Conservation (phyloP, 1,140 invertebrate species). For the Psix sp. region DNA sequence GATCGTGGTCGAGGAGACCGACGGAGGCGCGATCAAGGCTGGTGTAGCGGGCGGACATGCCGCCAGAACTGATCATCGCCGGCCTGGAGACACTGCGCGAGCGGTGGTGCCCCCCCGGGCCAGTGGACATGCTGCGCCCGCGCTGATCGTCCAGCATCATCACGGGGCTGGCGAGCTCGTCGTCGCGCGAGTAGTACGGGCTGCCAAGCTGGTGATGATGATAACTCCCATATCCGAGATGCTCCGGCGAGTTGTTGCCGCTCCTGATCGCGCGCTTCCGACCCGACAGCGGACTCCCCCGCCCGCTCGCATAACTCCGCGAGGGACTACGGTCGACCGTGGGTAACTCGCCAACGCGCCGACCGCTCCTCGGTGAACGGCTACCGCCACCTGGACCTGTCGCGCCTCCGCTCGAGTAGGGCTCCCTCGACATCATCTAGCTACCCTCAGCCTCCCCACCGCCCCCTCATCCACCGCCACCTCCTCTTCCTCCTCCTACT, state of each 20-base stretch:
- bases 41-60: constrained; percentile 83
- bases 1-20: constrained; percentile 81
- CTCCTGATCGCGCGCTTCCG: constrained; percentile 78
- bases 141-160: constrained; percentile 80
- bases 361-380: constrained; percentile 80
- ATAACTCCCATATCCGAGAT: constrained; percentile 77
- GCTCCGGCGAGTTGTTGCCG: constrained; percentile 80
- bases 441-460: constrained; percentile 74
- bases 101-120: constrained; percentile 79
- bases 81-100: constrained; percentile 80
- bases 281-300: constrained; percentile 79
- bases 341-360: constrained; percentile 83
- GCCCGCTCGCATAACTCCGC: constrained; percentile 81
- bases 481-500: constrained; percentile 53
- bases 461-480: constrained; percentile 24
- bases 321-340: constrained; percentile 91
- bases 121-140: constrained; percentile 79
- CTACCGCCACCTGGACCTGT: constrained; percentile 78
- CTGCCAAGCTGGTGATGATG: constrained; percentile 80
- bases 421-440: constrained; percentile 84
- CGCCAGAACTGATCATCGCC: constrained; percentile 76
- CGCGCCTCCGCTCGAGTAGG: constrained; percentile 80
- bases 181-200: constrained; percentile 84
- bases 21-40: constrained; percentile 84
- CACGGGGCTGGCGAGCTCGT: constrained; percentile 84